Evolutionary conservation across 2,113 vertebrate species (phyloP).

Genomic region (Phrynosoma blainvillii): DNA sequence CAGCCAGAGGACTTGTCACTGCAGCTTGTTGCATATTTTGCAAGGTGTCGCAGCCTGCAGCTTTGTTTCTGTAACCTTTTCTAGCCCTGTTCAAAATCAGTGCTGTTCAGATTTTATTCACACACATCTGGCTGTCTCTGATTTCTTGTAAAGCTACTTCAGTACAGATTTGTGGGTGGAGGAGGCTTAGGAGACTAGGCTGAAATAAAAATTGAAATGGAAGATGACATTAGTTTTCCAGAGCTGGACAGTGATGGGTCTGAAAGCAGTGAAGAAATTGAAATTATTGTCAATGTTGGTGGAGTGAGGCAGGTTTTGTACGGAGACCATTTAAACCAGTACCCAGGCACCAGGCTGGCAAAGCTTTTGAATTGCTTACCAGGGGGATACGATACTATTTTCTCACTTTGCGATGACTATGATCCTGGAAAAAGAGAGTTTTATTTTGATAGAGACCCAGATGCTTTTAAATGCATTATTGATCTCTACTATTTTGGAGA

Average conservation of each 20-base stretch:
- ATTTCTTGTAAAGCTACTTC: constrained; percentile 54
- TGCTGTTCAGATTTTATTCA: constrained; percentile 18
- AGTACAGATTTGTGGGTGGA: constrained; percentile 31
- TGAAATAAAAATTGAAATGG: constrained; percentile 71
- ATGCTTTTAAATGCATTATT: constrained; percentile 94
- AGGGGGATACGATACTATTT: constrained; percentile 84
- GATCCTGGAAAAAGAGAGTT: constrained; percentile 91
- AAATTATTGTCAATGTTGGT: constrained; percentile 94
- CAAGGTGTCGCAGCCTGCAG: constrained; percentile 38
- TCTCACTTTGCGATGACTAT: constrained; percentile 95
- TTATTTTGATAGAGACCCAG: constrained; percentile 97
- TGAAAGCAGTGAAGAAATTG: constrained; percentile 80
- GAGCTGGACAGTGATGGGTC: constrained; percentile 76
- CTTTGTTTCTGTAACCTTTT: constrained; percentile 56
- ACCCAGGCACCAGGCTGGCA: constrained; percentile 92
- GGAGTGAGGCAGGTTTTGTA: constrained; percentile 90
- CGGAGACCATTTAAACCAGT: constrained; percentile 86
- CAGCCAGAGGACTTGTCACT: constrained; percentile 58
- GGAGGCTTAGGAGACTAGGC: constrained; percentile 11
- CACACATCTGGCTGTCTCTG: constrained; percentile 19
- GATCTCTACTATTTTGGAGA: constrained; percentile 95
- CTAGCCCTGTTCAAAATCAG: constrained; percentile 25
- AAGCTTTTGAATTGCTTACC: constrained; percentile 87
- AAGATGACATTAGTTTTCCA: constrained; percentile 78
- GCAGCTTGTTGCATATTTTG: constrained; percentile 68